Conservation (phyloP, 2,797 vertebrate species). For the Caiman crocodilus region DNA sequence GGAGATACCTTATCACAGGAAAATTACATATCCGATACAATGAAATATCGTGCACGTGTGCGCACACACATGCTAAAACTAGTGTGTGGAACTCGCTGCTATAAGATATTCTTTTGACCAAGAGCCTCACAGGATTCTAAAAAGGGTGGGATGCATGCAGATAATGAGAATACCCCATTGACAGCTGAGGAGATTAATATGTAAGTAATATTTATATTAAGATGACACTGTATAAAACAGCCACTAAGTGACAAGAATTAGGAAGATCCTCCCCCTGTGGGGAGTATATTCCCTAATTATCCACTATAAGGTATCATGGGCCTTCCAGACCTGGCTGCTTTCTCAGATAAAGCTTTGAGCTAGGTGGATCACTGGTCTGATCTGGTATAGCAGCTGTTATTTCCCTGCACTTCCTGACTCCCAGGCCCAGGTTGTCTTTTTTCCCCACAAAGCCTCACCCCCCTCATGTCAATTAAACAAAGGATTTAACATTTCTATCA, state of each 20-base stretch:
- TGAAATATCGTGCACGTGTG: no score
- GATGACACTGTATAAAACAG: background rate
- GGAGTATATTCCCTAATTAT: background rate
- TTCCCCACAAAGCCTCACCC: conserved; percentile 17
- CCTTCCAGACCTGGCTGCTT: background rate
- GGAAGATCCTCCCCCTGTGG: conserved; percentile 26
- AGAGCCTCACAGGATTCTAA: conserved; percentile 31
- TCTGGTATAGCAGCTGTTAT: background rate
- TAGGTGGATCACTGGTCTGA: conserved; percentile 2
- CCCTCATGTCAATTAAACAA: conserved; percentile 24
- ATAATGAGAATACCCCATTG: conserved; percentile 39
- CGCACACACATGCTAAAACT: conserved; percentile 34
- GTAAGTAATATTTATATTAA: conserved; percentile 22
- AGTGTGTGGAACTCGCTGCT: conserved; percentile 59
- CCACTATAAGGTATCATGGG: background rate
- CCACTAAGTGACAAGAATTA: conserved; percentile 14
- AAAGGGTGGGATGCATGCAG: conserved; percentile 13
- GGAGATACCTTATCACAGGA: no score
- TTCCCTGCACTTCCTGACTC: conserved; percentile 14
- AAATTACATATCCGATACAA: no score
- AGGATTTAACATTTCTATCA: conserved; percentile 44
- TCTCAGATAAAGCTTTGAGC: conserved; percentile 33
- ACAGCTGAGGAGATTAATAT: conserved; percentile 21
- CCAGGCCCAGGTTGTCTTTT: background rate
- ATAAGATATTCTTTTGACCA: conserved; percentile 34